Percentiles rank a stretch among this genome's conserved stretches.
Conservation (phyloP, 1,140 invertebrate genomes). For the Eubasilissa regina region DNA sequence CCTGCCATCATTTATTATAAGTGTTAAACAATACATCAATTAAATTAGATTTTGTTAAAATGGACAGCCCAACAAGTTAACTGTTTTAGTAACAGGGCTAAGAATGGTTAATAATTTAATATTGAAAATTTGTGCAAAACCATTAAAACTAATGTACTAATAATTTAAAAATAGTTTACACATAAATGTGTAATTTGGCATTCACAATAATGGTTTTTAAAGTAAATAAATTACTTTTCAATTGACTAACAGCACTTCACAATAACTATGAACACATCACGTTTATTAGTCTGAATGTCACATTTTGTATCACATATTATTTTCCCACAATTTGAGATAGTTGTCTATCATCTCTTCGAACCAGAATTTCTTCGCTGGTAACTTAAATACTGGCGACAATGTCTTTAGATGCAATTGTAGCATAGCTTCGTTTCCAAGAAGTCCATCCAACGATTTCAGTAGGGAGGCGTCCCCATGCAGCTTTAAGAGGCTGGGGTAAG, state of each 20-base stretch:
- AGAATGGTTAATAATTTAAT: too few relatives aligned
- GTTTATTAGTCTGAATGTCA: too few relatives aligned
- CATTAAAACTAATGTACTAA: constrained; percentile 7
- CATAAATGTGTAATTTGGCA: constrained; percentile 40
- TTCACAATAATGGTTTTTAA: constrained; percentile 27
- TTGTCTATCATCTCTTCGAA: constrained; percentile 91
- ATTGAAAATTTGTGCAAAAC: too few relatives aligned
- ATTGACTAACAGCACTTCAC: constrained; percentile 32
- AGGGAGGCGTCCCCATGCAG: constrained; percentile 83
- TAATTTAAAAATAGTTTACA: constrained; percentile 23
- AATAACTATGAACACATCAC: constrained; percentile 3
- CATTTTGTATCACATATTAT: constrained; percentile 79
- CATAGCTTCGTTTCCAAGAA: constrained; percentile 87
- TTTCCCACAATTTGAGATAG: constrained; percentile 90
- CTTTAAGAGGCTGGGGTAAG: constrained; percentile 85
- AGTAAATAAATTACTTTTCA: constrained; percentile 7
- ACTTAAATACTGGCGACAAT: constrained; percentile 82
- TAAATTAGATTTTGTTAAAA: too few relatives aligned
- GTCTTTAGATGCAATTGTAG: constrained; percentile 85
- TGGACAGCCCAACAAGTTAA: too few relatives aligned
- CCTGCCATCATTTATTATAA: too few relatives aligned
- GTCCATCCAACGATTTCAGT: constrained; percentile 79
- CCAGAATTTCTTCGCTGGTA: constrained; percentile 81
- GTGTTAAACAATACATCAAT: too few relatives aligned
- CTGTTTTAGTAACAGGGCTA: too few relatives aligned